Percentiles rank a stretch among this genome's conserved stretches.
Evolutionary conservation across 2,888 invertebrate genomes (phyloP).

Genomic region (Caenorhabditis virilis): DNA sequence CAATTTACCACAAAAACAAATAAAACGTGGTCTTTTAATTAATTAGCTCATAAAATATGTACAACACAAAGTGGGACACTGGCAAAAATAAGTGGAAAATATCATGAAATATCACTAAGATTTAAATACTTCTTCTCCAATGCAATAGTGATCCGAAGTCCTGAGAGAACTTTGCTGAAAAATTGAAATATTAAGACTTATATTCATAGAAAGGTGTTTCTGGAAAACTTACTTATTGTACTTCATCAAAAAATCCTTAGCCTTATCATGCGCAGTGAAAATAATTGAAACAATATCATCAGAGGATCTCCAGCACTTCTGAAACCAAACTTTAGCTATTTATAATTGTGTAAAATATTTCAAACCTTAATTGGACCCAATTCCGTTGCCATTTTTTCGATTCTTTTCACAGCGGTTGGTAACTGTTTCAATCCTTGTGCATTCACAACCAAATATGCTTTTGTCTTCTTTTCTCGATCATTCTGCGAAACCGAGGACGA

Average conservation of each 20-base stretch:
- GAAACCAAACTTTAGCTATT: constrained; percentile 23
- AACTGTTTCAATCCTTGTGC: constrained; percentile 51
- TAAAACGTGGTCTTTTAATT: too few species aligned
- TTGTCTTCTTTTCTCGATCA: constrained; percentile 35
- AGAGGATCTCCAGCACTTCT: constrained; percentile 61
- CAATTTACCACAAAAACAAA: too few species aligned
- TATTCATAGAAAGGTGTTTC: neutral
- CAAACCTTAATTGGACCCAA: constrained; percentile 46
- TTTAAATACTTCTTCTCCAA: constrained; percentile 56
- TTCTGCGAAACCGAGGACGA: neutral
- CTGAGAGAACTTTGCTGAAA: constrained; percentile 52
- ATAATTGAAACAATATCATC: constrained; percentile 58
- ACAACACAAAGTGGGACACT: too few species aligned
- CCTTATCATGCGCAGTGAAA: constrained; percentile 61
- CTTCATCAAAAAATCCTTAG: constrained; percentile 64
- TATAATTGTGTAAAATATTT: neutral
- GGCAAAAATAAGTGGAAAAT: too few species aligned
- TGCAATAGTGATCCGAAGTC: constrained; percentile 44
- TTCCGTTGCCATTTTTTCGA: constrained; percentile 46
- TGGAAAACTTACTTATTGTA: constrained; percentile 55
- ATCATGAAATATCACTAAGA: constrained; percentile 39
- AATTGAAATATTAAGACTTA: constrained; percentile 25
- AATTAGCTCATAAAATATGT: too few species aligned
- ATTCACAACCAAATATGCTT: constrained; percentile 60
- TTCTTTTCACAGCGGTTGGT: constrained; percentile 40